Evolutionary conservation across 2,888 invertebrate genomes (phyloP).

Genomic region (Drepanosiphum platanoidis): DNA sequence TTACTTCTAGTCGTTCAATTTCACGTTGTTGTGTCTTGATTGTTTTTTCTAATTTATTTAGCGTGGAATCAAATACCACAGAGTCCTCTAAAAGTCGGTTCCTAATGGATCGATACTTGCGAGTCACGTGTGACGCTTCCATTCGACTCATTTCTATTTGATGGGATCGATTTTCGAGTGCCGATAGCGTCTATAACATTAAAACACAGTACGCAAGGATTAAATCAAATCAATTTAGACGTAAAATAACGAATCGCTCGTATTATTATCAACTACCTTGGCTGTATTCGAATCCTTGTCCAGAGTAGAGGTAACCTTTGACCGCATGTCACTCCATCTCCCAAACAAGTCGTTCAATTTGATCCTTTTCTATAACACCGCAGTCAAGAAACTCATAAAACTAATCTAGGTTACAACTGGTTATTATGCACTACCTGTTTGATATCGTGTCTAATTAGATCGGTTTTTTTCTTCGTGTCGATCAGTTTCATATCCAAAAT

Average conservation of each 20-base stretch:
- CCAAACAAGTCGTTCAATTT: constrained; percentile 58
- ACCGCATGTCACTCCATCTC: constrained; percentile 50
- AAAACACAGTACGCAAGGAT: neutral
- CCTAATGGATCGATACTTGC: constrained; percentile 80
- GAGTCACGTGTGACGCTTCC: constrained; percentile 81
- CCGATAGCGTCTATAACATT: constrained; percentile 68
- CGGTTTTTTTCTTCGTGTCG: constrained; percentile 78
- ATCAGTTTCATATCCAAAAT: constrained; percentile 77
- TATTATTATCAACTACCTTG: constrained; percentile 18
- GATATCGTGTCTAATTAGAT: constrained; percentile 77
- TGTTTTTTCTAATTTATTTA: constrained; percentile 76
- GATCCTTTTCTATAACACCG: constrained; percentile 42
- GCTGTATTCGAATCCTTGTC: constrained; percentile 31
- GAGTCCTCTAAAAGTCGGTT: constrained; percentile 75
- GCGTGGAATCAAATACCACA: constrained; percentile 78
- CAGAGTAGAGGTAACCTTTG: constrained; percentile 23
- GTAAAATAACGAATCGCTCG: neutral
- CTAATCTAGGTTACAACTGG: neutral
- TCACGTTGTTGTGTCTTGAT: constrained; percentile 77
- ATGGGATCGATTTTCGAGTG: constrained; percentile 84
- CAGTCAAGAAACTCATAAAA: constrained; percentile 39
- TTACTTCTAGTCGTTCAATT: constrained; percentile 78
- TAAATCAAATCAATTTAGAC: constrained; percentile 21
- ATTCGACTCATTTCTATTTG: constrained; percentile 83
- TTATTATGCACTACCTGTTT: constrained; percentile 66